Base-by-base conservation (phyloP, 1,140 invertebrate species). In the Frieseomelitta varia region DNA sequence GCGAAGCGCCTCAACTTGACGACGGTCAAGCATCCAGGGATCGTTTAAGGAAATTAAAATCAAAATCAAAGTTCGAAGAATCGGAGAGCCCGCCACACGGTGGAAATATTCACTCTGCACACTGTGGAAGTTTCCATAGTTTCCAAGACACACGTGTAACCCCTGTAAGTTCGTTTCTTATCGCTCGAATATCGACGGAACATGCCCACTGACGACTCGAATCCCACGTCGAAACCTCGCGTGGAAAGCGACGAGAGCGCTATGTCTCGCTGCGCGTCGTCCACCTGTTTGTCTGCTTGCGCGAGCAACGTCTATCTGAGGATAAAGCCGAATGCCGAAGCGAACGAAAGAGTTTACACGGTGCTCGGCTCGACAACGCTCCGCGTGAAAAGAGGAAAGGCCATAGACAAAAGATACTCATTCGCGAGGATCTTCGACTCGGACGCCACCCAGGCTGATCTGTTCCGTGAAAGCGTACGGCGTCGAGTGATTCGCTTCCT, bases 381-480 rank as follows among this genome's bases (percentile, higher is more conserved):
- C 17, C 12, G 89, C 14, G 34, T 74, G 53, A 74, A 91, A 81
- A 80, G 83, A 27, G 89, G 78, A 11, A 91, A 92, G 4, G 85
- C 78, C 69, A 0, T 51, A 30, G 6, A 73, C 24, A 88, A 90
- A 74, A 90, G 89, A 79, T 93, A 78, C 47, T 79, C 27, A 14
- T 95, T 94, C 79, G 91, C 92, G 0, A 85, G 84, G 69, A 93
- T 94, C 12, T 93, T 94, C 69, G 87, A 90, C 21, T 55, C 74
- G 0, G 63, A 91, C 1, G 81, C 21, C 30, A 81, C 88, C 10
- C 93, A 94, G 47, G 63, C 72, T n/a, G 79, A 84, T 10, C 74
- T 94, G n/a, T 94, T 94, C 34, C 85, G 91, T 10, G 71, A 90
- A 51, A 71, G 85, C 14, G 76, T 92, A 12, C 90, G 91, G 61